Conservation (phyloP, 1,140 invertebrate genomes). For the Drosophila sp. region DNA sequence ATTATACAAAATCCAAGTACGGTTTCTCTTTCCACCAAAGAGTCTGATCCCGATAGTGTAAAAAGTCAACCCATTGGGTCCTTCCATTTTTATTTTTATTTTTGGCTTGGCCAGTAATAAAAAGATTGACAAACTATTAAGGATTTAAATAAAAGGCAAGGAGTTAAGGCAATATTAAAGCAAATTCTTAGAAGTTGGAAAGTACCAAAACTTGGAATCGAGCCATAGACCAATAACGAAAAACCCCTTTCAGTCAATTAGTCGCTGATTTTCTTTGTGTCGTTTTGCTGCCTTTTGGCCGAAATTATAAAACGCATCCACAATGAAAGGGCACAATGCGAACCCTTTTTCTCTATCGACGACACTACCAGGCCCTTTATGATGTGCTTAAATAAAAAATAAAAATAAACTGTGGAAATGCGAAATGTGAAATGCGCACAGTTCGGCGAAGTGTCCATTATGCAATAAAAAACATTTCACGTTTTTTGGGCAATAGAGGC, state of each 20-base stretch:
- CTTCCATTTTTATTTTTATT: too few relatives aligned
- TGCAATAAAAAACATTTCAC: conserved; percentile 70
- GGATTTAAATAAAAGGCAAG: conserved; percentile 50
- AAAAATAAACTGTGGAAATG: conserved; percentile 1
- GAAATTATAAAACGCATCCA: conserved; percentile 52
- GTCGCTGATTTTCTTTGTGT: conserved; percentile 77
- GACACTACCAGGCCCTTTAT: conserved; percentile 19
- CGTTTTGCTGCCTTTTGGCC: conserved; percentile 41
- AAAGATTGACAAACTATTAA: conserved; percentile 35
- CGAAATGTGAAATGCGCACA: neutral
- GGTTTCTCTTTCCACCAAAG: neutral
- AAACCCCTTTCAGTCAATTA: conserved; percentile 80
- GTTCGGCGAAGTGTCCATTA: conserved; percentile 62
- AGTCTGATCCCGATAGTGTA: neutral
- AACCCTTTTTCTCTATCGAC: conserved; percentile 55
- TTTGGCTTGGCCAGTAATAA: conserved; percentile 11
- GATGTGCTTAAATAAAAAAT: conserved; percentile 13
- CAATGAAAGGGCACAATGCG: conserved; percentile 41
- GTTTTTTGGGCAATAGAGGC: conserved; percentile 59
- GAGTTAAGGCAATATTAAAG: conserved; percentile 35
- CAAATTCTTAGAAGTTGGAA: conserved; percentile 20
- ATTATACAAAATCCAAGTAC: neutral
- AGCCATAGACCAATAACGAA: conserved; percentile 1
- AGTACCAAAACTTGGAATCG: conserved; percentile 6
- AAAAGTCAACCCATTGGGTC: conserved; percentile 57